Evolutionary conservation across 2,888 invertebrate genomes (phyloP), one percentile per base, ranked within the genome.

Genomic region (Drosophila yooni): DNA sequence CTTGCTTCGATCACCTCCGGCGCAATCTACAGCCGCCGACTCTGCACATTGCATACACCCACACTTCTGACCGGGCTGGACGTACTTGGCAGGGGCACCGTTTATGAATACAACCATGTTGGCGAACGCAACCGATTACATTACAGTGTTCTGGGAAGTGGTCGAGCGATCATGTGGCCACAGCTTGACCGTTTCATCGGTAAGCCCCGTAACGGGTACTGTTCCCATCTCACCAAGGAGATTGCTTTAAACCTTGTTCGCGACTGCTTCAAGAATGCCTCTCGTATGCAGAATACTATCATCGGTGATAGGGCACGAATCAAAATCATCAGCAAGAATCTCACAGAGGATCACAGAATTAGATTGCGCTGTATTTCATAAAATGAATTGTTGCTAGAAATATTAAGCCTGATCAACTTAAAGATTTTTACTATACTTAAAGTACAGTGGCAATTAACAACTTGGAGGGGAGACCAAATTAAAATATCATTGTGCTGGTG

Each of bases 31-130:
- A 25, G 21, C 8, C 46, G 3, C 7, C 46, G 46, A 15, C 21
- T 7, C 8, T 25, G 8, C 2, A 15, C 21, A 21, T 8, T 21
- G 15, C 21, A 15, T 25, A 25, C 25, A 25, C 15, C 3, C 8
- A 46, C 25, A 46, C 25, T 46, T 46, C 46, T 46, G 46, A 25
- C 46, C 46, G 46, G 46, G 15, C 25, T 46, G 15, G 46, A 46
- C 25, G 8, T 15, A 15, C 8, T 1, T 2, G 46, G 46, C 25
- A 25, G 4, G 15, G 46, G 46, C 1, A 8, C 2, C 15, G 15
- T 46, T 46, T 46, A 46, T 46, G 0, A 2, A 15, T 46, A 8
- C 46, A 25, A 25, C 15, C 8, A 25, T 3, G 2, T 46, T 46
- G 46, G 46, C 25, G 1, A 25, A 15, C 15, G 25, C 7, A 1